Conservation (phyloP, 2,113 vertebrate genomes). For the Paradoxurus hermaphroditus region DNA sequence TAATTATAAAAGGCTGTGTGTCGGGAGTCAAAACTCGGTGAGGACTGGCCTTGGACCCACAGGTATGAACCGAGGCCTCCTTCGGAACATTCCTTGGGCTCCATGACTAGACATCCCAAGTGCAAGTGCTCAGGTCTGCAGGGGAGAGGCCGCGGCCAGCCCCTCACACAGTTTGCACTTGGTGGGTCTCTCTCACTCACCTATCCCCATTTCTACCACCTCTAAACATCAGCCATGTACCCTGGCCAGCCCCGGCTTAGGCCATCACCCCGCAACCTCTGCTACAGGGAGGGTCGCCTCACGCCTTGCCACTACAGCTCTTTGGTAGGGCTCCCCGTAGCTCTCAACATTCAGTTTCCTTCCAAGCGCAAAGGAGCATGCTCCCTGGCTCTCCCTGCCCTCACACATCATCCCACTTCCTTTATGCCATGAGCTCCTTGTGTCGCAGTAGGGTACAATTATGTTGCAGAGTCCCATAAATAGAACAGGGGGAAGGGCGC, state of each 20-base stretch:
- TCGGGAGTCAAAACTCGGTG: not conserved
- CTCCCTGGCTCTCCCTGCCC: not conserved
- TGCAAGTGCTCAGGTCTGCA: not conserved
- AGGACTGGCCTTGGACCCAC: not conserved
- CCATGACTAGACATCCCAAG: too few relatives aligned
- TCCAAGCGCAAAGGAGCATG: not conserved
- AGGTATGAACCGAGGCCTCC: too few relatives aligned
- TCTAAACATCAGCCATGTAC: not conserved
- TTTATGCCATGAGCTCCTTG: too few relatives aligned
- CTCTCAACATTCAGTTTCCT: not conserved
- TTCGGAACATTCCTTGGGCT: not conserved
- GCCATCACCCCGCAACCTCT: not conserved
- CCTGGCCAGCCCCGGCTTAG: not conserved
- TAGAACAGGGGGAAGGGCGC: not conserved
- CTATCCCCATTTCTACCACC: not conserved
- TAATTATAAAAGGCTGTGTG: not conserved
- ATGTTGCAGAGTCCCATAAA: not conserved
- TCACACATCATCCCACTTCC: rapidly evolving
- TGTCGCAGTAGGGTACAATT: rapidly evolving
- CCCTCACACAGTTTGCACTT: too few relatives aligned
- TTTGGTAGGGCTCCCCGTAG: not conserved
- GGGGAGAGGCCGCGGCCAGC: not conserved
- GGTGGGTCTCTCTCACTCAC: not conserved
- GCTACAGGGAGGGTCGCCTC: not conserved
- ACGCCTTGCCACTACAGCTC: not conserved